Base-by-base conservation (phyloP, 2,113 vertebrate genomes). In the Oreotragus oreotragus region DNA sequence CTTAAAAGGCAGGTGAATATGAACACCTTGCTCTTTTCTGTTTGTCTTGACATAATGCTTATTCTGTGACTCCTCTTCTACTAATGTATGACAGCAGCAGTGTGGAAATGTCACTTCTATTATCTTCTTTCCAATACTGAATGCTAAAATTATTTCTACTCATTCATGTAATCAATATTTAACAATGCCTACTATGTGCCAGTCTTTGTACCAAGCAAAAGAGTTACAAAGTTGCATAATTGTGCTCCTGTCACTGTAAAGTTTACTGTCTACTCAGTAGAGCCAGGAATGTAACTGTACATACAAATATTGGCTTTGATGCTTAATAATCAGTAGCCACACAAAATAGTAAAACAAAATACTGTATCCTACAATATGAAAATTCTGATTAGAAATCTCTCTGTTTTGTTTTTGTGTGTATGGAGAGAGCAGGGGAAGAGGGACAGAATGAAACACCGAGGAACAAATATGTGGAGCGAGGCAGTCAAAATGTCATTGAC, bases 81-180 rank as follows among this genome's bases (percentile, higher is more conserved):
- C 7, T 81, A 28, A 27, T 57, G 49, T 36, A 25, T 83, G 16
- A 19, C 36, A 80, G 25, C 11, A 87, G 43, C 5, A 43, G 51
- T 60, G n/a, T 64, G 47, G 28, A 95, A 85, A 83, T 66, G 43
- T 21, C 21, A 11, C 27, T 55, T 60, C 33, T 83, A 27, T 28
- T 27, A 85, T 73, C 70, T 45, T 62, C 14, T 83, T 27, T 84
- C 43, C 27, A 55, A 6, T 16, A 55, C 14, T 3, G 5, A 97
- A 84, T 79, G 16, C n/a, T 84, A 86, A 47, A 27, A 3, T 60
- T 85, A 1, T 66, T 95, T 66, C 45, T 30, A 33, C 62, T 84
- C 16, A 70, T 36, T 36, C 45, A 49, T 84, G 88, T 55, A 55
- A 62, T 58, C 58, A 93, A 70, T 90, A 86, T 60, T 70, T 70